These are phyloP conservation scores for Periphyllus acericola DNA, from an alignment of 2,888 invertebrate genomes.

Conservation along the genomic window DNA sequence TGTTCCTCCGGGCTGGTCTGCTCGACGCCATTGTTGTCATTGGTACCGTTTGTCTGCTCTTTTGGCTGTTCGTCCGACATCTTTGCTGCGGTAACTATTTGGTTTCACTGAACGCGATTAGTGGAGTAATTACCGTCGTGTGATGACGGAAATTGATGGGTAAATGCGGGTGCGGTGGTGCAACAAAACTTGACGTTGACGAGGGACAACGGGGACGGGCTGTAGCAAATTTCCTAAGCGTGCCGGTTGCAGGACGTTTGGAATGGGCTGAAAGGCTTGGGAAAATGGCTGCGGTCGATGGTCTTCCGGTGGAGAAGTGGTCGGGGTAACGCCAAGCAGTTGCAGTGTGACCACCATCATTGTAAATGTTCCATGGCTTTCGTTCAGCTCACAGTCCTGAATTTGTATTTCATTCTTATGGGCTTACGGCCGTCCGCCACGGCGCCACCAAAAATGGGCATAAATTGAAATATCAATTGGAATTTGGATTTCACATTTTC, in stretches of 20 bases:
- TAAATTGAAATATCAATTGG: no score
- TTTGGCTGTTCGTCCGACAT: slow-evolving; percentile 57
- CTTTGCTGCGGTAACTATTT: not conserved
- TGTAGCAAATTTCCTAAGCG: not conserved
- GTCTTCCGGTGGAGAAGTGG: not conserved
- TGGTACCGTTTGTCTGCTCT: slow-evolving; percentile 55
- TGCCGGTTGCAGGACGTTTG: not conserved
- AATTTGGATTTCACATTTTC: no score
- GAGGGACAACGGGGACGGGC: not conserved
- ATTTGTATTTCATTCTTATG: no score
- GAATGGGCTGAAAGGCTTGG: not conserved
- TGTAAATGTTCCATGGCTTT: slow-evolving; percentile 23
- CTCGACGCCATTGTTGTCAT: slow-evolving; percentile 58
- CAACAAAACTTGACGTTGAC: not conserved
- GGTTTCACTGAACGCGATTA: not conserved
- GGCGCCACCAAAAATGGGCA: no score
- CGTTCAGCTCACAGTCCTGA: not conserved
- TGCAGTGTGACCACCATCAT: slow-evolving; percentile 37
- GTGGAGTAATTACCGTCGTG: not conserved
- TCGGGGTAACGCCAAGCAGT: slow-evolving; percentile 46
- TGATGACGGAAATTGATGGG: not conserved
- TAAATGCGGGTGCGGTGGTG: not conserved
- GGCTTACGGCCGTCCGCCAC: no score
- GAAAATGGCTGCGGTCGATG: slow-evolving; percentile 43
- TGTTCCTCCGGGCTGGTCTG: slow-evolving; percentile 36